Base-by-base conservation (phyloP, 2,113 vertebrate species). In the Odobenus rosmarus region DNA sequence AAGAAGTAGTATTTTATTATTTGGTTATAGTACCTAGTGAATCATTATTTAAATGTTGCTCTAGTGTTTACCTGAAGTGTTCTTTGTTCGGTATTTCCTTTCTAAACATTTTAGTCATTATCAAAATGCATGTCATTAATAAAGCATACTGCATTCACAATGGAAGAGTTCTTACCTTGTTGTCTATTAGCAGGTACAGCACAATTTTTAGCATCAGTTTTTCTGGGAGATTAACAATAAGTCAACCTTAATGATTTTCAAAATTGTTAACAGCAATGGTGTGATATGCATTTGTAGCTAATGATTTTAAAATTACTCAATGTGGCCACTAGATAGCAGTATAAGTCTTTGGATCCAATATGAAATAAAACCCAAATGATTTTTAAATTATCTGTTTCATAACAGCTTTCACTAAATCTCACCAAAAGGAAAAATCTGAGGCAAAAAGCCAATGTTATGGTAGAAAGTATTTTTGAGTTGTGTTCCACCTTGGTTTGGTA, bases 311-410 rank as follows among this genome's bases (percentile, higher is more conserved):
- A 90, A 95, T 5, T 98, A 97, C 88, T 96, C 42, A 53, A 7
- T 95, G 0, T 88, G 95, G 69, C 98, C 99, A 98, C 98, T 98
- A 98, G 99, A 98, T 96, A 92, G 98, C 98, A 99, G 98, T 97
- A 83, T 96, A 93, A 96, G 96, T 18, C 98, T 98, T 97, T 95
- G 33, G 8, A 98, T 82, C 57, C 59, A 67, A 74, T 33, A 13
- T 85, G 49, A 28, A 93, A 19, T 90, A 62, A 53, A 88, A 71
- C 1, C 4, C 62, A 91, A 76, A 33, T 89, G 90, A 95, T 89
- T 92, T 96, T 36, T 12, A 95, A 83, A 19, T 92, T 76, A 77
- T 19, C 1, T 31, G 82, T 94, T 89, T 80, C 51, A 10, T 90
- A 83, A 90, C 72, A 88, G 3, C 57, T 86, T 93, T 94, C 39